phyloP scores from a whole-genome alignment of 2,797 vertebrate species.

The Rhinella marina region DNA sequence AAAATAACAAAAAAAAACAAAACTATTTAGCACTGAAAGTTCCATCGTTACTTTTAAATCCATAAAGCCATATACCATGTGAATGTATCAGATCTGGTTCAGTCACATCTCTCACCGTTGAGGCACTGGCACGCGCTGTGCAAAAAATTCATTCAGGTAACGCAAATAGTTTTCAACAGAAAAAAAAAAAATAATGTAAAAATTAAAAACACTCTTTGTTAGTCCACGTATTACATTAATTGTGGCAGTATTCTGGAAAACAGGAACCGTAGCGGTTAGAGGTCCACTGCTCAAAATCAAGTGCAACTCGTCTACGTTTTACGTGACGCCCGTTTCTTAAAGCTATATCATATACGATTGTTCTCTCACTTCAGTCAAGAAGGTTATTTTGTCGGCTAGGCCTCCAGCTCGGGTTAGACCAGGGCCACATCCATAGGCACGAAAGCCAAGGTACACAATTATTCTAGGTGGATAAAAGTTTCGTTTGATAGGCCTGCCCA shows the following conservation, averaged over 20 bases:
- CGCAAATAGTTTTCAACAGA: slow-evolving; percentile 72
- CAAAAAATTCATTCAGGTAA: slow-evolving; percentile 74
- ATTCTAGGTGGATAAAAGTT: not conserved
- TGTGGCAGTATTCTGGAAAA: slow-evolving; percentile 72
- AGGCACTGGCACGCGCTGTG: slow-evolving; percentile 75
- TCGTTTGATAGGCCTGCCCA: not conserved
- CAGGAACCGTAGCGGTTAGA: slow-evolving; percentile 72
- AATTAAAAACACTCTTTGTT: slow-evolving; percentile 63
- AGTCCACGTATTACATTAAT: slow-evolving; percentile 72
- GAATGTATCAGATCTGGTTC: slow-evolving; percentile 71
- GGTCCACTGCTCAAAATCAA: slow-evolving; percentile 36
- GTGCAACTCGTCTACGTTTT: slow-evolving; percentile 15
- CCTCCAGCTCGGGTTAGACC: not conserved
- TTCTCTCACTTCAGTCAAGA: not conserved
- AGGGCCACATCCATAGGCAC: not conserved
- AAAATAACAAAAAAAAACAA: slow-evolving; percentile 61
- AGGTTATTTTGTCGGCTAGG: not conserved
- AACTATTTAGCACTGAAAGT: slow-evolving; percentile 72
- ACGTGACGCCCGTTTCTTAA: slow-evolving; percentile 28
- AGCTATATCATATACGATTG: slow-evolving; percentile 37
- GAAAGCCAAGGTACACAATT: not conserved
- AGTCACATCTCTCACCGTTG: slow-evolving; percentile 74
- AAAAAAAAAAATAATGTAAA: slow-evolving; percentile 59
- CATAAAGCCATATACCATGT: slow-evolving; percentile 73
- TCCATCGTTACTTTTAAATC: slow-evolving; percentile 69